These are phyloP conservation scores for Aplodontia rufa DNA, from an alignment of 2,113 vertebrate genomes.

Conservation along the genomic window DNA sequence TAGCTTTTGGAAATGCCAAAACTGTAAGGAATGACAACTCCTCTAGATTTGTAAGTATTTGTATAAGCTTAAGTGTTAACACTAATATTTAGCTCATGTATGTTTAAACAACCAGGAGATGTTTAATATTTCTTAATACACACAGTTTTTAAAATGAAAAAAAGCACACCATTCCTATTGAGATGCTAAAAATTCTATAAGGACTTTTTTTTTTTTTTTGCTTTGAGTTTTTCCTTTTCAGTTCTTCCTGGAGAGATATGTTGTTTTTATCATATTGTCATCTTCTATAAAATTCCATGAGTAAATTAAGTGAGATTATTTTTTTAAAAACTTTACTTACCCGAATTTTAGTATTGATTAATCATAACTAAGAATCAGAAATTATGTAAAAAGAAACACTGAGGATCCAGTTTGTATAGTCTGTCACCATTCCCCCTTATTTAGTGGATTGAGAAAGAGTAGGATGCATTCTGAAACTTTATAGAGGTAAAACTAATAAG, in stretches of 20 bases:
- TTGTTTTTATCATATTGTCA: neutral
- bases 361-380: slow-evolving; percentile 32
- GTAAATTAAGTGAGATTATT: slow-evolving; percentile 4
- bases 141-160: slow-evolving; percentile 33
- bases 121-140: slow-evolving; percentile 57
- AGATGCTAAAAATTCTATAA: neutral
- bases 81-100: slow-evolving; percentile 54
- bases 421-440: neutral
- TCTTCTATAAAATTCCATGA: neutral
- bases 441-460: neutral
- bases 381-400: neutral
- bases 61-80: slow-evolving; percentile 52
- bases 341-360: slow-evolving; percentile 27
- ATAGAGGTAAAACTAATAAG: neutral
- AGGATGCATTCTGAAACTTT: neutral
- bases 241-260: slow-evolving; percentile 12
- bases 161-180: neutral
- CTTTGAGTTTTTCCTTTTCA: slow-evolving; percentile 37
- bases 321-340: slow-evolving; percentile 13
- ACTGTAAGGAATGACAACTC: slow-evolving; percentile 99
- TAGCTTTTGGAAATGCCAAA: slow-evolving; percentile 99
- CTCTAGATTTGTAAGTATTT: slow-evolving; percentile 98
- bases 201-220: neutral
- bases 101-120: slow-evolving; percentile 59
- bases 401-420: neutral